Evolutionary conservation across 2,888 invertebrate species (phyloP).

Genomic region (Digitonthophagus gazella): DNA sequence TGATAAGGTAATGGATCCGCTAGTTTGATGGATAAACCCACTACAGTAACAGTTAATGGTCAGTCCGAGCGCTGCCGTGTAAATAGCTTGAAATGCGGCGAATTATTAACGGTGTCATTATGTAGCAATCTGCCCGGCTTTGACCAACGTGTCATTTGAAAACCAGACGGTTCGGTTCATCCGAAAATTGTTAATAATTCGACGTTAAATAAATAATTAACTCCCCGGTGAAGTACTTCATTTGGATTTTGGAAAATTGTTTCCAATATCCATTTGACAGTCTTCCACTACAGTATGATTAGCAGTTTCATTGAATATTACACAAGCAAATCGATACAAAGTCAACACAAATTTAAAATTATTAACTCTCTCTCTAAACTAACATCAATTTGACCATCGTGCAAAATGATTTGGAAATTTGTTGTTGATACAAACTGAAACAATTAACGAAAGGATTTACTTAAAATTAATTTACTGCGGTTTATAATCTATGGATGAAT

Average conservation of each 20-base stretch:
- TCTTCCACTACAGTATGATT: neutral
- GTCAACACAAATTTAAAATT: too few relatives aligned
- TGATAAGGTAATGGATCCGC: neutral
- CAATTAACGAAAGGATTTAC: too few relatives aligned
- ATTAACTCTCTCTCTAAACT: too few relatives aligned
- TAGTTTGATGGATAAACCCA: neutral
- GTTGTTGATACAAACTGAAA: too few relatives aligned
- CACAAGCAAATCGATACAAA: too few relatives aligned
- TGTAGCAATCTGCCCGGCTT: neutral
- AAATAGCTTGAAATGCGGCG: neutral
- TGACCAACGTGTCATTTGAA: neutral
- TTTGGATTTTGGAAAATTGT: neutral
- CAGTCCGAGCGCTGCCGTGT: neutral
- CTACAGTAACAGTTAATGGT: neutral
- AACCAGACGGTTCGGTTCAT: neutral
- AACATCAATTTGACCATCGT: too few relatives aligned
- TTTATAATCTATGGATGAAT: too few relatives aligned
- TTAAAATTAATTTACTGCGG: too few relatives aligned
- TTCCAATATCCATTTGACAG: neutral
- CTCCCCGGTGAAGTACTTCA: neutral
- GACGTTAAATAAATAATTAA: neutral
- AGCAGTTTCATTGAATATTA: neutral
- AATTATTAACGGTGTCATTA: neutral
- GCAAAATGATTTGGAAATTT: too few relatives aligned
- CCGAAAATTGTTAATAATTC: neutral